Evolutionary conservation across 1,140 invertebrate species (phyloP), one percentile per base, ranked within the genome.

Genomic region (Medauroidea extradentata): DNA sequence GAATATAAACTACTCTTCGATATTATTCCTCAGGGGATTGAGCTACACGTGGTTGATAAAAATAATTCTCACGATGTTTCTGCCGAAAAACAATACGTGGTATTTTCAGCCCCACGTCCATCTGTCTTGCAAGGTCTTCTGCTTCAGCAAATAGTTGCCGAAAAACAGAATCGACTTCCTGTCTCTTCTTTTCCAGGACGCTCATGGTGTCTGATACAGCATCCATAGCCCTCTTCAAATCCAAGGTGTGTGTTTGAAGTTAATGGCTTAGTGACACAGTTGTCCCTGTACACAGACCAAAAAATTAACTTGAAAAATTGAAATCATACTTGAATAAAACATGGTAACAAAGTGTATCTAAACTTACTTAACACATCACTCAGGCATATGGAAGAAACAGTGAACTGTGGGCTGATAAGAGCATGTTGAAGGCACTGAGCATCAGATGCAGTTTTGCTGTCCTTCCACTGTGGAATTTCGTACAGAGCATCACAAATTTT

Each of bases 171-270:
- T 62, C 27, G 24, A 34, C 57, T 4, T 64, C 34, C 3, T 39
- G 7, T 46, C 64, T 29, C 25, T 62, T 65, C 11, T 60, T 4
- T n/a, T 60, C n/a, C 27, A 63, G 54, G 14, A 67, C 53, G 16
- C 2, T 19, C 1, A 65, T 38, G 19, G 56, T 64, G 23, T 64
- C 64, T 14, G 50, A 38, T 0, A 67, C 29, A 13, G 44, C 58
- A 61, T 64, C 58, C 13, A 25, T 42, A 18, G 65, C 65, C 21
- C n/a, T 60, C 29, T 62, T 63, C 24, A 67, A 59, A 54, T 65
- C 65, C 38, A 67, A 21, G n/a, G 64, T 60, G 13, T n/a, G n/a
- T 21, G 50, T 53, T 49, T 67, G 62, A 4, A 67, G 51, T 4
- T 61, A 25, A 11, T 61, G 57, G 43, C 60, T 67, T 1, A 65